Evolutionary conservation across 1,140 invertebrate genomes (phyloP).

Genomic region (Pseudomyrmex flavicornis): DNA sequence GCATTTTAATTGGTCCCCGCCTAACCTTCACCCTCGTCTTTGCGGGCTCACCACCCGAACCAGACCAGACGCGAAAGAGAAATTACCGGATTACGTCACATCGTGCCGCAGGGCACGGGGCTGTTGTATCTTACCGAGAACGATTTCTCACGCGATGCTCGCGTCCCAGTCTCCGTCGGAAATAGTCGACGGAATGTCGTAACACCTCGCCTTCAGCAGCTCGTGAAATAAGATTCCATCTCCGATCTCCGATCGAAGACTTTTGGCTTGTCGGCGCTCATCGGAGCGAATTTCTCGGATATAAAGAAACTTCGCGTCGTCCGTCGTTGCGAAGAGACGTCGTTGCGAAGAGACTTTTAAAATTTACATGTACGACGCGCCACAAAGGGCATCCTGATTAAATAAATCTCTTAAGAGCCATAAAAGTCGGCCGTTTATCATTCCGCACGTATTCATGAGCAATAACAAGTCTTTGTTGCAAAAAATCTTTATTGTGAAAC

Average conservation of each 20-base stretch:
- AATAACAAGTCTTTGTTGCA: neutral
- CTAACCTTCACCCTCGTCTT: constrained; percentile 28
- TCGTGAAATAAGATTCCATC: constrained; percentile 49
- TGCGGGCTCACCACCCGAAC: constrained; percentile 11
- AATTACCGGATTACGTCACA: constrained; percentile 64
- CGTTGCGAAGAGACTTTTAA: neutral
- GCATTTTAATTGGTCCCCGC: constrained; percentile 64
- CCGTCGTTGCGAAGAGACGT: too few species aligned
- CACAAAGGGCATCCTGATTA: neutral
- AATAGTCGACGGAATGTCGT: constrained; percentile 15
- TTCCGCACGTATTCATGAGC: neutral
- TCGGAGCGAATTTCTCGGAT: neutral
- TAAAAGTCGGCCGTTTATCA: neutral
- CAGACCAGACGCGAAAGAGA: constrained; percentile 55
- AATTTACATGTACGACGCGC: neutral
- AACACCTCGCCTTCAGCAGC: constrained; percentile 18
- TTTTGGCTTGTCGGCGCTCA: neutral
- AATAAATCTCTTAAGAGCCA: neutral
- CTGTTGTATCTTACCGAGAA: constrained; percentile 33
- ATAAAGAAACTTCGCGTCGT: neutral
- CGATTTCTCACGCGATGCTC: constrained; percentile 26
- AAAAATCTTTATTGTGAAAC: neutral
- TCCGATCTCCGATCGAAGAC: neutral
- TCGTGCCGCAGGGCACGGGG: neutral
- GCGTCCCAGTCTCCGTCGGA: neutral